Base-by-base conservation (phyloP, 1,140 invertebrate genomes). In the Brachionus manjavacas region DNA sequence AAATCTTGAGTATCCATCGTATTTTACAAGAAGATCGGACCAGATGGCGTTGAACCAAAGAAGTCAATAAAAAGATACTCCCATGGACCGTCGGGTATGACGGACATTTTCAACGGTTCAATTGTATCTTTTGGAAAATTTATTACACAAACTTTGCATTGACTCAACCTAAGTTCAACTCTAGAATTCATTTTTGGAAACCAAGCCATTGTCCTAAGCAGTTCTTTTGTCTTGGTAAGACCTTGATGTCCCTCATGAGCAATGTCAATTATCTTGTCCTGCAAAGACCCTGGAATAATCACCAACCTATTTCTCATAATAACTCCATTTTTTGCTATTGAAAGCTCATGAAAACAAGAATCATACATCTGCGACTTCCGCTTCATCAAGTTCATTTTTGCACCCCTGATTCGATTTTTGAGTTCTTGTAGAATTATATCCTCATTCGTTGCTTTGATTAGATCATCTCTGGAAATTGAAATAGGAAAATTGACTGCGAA, bases 1-100 rank as follows among this genome's bases (percentile, higher is more conserved):
- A 76, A 86, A 88, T 79, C 86, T 49, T 14, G 87, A 87, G 35
- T 86, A 87, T 64, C 87, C 86, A 85, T 88, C 86, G 4, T 85
- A 84, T 11, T 87, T 49, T 6, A 87, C 88, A 16, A 87, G 55
- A 12, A 87, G 80, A 76, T 87, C n/a, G 11, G 28, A 25, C 85
- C 85, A 25, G 28, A 83, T 39, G 86, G 87, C 4, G 88, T 31
- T n/a, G 86, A 86, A 41, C 87, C 87, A 81, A 85, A 86, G 83
- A 87, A 87, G 72, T 88, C 88, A 16, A 87, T 85, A 35, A 72
- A 78, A 11, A 88, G 23, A 85, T 86, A 25, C 86, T 52, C 55
- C 86, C 84, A 87, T 66, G 85, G 85, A 68, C 60, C 85, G 28
- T 12, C 46, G 49, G 84, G 86, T 70, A 85, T 31, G 39, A 83